phyloP scores from a whole-genome alignment of 1,140 invertebrate genomes.

The Drosophila melanica region DNA sequence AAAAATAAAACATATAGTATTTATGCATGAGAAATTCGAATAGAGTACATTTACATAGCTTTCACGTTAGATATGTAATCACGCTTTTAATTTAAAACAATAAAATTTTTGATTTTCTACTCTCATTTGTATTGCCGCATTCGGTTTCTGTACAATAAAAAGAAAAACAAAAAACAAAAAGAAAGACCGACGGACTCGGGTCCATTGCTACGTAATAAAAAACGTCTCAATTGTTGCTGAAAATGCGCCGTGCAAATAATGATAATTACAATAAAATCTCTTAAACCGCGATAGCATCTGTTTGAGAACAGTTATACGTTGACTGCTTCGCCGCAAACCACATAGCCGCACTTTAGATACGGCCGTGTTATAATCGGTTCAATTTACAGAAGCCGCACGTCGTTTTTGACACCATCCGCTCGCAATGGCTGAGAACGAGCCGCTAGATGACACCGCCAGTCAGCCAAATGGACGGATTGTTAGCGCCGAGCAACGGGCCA shows the following conservation, averaged over 20 bases:
- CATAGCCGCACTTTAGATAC: constrained; percentile 12
- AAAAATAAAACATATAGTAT: too few species aligned
- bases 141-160: neutral
- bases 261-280: constrained; percentile 16
- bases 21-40: neutral
- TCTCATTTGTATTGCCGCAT: neutral
- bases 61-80: neutral
- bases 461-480: constrained; percentile 67
- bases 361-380: constrained; percentile 24
- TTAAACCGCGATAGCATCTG: neutral
- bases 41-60: neutral
- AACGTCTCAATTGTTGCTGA: constrained; percentile 2
- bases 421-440: constrained; percentile 70
- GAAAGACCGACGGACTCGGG: too few species aligned
- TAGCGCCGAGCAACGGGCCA: constrained; percentile 35
- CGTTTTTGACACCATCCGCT: constrained; percentile 5
- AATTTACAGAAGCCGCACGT: constrained; percentile 39
- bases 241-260: constrained; percentile 9
- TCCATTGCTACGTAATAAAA: neutral
- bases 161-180: too few species aligned
- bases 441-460: constrained; percentile 49
- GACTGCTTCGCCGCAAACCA: constrained; percentile 7
- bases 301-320: neutral
- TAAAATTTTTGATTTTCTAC: neutral
- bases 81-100: neutral